A percentile compares a stretch with the other conserved stretches of the same genome.
phyloP scores from a whole-genome alignment of 2,113 vertebrate genomes.

The Mesoclemmys tuberculata region DNA sequence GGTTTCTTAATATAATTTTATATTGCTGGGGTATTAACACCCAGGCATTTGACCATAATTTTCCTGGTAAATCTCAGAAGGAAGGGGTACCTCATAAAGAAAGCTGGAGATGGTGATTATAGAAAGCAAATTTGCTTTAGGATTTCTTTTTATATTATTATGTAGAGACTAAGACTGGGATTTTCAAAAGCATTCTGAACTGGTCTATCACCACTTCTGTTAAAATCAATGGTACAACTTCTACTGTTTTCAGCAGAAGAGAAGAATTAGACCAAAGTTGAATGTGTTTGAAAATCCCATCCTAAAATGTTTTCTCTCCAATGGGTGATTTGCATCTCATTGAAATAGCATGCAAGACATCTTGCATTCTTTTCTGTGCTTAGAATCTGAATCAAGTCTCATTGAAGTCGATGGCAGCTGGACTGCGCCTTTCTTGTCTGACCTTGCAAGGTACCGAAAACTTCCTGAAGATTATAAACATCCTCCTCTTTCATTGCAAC shows the following conservation, averaged over 20 bases:
- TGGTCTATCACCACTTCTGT: background rate
- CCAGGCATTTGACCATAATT: background rate
- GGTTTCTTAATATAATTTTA: background rate
- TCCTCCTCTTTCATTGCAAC: background rate
- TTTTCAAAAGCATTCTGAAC: too few species aligned
- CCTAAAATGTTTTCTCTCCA: background rate
- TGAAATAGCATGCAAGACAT: background rate
- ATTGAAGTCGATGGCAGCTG: background rate
- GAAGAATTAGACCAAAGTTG: background rate
- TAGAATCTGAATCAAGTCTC: accelerated
- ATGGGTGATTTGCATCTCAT: background rate
- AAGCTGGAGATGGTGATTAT: background rate
- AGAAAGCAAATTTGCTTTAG: background rate
- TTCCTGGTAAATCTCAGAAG: background rate
- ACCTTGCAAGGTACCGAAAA: background rate
- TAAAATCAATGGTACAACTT: too few species aligned
- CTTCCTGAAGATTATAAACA: background rate
- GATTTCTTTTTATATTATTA: background rate
- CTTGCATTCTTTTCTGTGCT: conserved; percentile 3
- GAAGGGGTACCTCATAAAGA: background rate
- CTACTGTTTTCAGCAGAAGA: too few species aligned
- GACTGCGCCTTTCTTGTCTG: background rate
- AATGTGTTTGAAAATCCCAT: background rate
- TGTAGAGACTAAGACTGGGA: background rate
- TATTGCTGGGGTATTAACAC: background rate